Conservation (phyloP, 2,797 vertebrate species). For the Catharus ustulatus region DNA sequence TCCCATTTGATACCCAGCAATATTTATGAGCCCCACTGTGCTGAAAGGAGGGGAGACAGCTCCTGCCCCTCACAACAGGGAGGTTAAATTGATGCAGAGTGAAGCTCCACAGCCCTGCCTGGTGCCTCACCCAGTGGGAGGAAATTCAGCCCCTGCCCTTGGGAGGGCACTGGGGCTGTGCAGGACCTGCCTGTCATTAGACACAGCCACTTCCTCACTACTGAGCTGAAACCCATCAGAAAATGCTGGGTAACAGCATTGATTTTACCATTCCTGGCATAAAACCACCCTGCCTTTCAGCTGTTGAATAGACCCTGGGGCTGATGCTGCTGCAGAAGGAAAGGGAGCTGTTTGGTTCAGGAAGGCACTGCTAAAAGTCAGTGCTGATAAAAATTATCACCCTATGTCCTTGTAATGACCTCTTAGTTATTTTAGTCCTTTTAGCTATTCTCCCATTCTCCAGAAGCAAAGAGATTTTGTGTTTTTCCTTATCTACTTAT, state of each 20-base stretch:
- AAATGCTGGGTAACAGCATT: neutral
- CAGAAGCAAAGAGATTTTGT: neutral
- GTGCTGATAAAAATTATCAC: neutral
- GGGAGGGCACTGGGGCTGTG: neutral
- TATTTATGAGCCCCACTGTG: neutral
- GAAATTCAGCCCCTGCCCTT: accelerated
- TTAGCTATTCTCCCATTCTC: neutral
- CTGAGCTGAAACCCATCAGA: neutral
- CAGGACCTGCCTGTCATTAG: neutral
- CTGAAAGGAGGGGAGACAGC: neutral
- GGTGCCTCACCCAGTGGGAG: neutral
- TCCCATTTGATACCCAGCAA: neutral
- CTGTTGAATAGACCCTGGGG: neutral
- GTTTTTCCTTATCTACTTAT: neutral
- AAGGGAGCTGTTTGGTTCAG: neutral
- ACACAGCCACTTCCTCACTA: neutral
- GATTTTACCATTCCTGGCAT: neutral
- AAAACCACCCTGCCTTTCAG: neutral
- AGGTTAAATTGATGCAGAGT: neutral
- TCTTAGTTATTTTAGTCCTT: neutral
- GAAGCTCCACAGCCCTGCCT: neutral
- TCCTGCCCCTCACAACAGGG: neutral
- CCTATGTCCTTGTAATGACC: neutral
- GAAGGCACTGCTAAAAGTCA: neutral
- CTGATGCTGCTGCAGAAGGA: neutral